phyloP scores from a whole-genome alignment of 2,113 vertebrate genomes.

The Forbesichthys papilliferus region DNA sequence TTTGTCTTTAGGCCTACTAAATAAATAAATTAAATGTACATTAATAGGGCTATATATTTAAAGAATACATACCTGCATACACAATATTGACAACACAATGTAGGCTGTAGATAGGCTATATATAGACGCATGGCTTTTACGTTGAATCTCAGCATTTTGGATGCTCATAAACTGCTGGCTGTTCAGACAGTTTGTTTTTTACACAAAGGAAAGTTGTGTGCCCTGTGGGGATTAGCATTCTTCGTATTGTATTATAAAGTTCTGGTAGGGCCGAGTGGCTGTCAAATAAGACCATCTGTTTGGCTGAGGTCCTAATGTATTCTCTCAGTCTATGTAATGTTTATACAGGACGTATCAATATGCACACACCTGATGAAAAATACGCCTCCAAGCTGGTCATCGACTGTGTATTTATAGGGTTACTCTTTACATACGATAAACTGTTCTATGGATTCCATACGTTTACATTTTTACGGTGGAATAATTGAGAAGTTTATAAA shows the following conservation, averaged over 20 bases:
- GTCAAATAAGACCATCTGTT: constrained; percentile 87
- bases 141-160: background rate
- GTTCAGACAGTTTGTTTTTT: constrained; percentile 56
- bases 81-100: background rate
- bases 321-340: constrained; percentile 89
- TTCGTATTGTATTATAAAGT: constrained; percentile 77
- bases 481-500: too few species aligned
- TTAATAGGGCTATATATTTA: too few species aligned
- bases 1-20: background rate
- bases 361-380: constrained; percentile 81
- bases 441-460: constrained; percentile 42
- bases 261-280: constrained; percentile 28
- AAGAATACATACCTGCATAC: background rate
- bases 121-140: background rate
- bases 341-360: constrained; percentile 89
- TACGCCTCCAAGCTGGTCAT: constrained; percentile 84
- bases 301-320: constrained; percentile 20
- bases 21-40: too few species aligned
- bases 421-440: constrained; percentile 84
- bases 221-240: constrained; percentile 57
- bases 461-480: background rate
- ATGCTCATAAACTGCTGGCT: background rate
- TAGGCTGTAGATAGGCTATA: too few species aligned
- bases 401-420: constrained; percentile 62
- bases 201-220: constrained; percentile 76